Base-by-base conservation (phyloP, 2,113 vertebrate genomes). In the Heteronetta atricapilla region DNA sequence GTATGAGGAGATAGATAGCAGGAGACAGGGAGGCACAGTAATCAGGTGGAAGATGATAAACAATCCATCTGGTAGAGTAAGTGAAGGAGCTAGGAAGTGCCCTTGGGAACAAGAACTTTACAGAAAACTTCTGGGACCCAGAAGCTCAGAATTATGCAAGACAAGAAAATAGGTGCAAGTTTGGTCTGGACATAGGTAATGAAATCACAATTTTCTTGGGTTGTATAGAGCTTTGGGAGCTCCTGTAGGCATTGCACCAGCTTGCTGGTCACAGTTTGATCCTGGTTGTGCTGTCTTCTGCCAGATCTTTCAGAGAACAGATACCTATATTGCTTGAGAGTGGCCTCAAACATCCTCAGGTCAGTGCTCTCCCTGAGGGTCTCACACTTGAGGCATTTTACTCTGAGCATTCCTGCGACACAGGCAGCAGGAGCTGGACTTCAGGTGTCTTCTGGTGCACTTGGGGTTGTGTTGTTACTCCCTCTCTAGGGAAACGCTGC, bases 361-460 rank as follows among this genome's bases (percentile, higher is more conserved):
- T 52, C 2, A 38, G 50, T 19, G 40, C 36, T 56, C 28, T 55
- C 21, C 75, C 11, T 40, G 14, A 34, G 16, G 11, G 36, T 52
- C 23, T 87, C n/a, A 29, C 25, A 29, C 13, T 28, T 42, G 46
- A 86, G 31, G 21, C 44, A 22, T 50, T 91, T 82, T n/a, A 67
- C 34, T 42, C 26, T 3, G 10, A 56, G 60, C n/a, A 8, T 3
- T 4, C 25, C 34, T 82, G 21, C 59, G 83, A 46, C 0, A 0
- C 7, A 6, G 18, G 20, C 46, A 28, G 26, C n/a, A 36, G 44
- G 64, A 80, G 15, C 36, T 46, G 25, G 42, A 25, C 23, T 5
- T 48, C 28, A 40, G 44, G 20, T 34, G 26, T 50, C 64, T 63
- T 64, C 73, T 78, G 48, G 21, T 34, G 38, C 2, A 5, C 26